Evolutionary conservation across 2,888 invertebrate genomes (phyloP).

Genomic region (Empis stercorea): DNA sequence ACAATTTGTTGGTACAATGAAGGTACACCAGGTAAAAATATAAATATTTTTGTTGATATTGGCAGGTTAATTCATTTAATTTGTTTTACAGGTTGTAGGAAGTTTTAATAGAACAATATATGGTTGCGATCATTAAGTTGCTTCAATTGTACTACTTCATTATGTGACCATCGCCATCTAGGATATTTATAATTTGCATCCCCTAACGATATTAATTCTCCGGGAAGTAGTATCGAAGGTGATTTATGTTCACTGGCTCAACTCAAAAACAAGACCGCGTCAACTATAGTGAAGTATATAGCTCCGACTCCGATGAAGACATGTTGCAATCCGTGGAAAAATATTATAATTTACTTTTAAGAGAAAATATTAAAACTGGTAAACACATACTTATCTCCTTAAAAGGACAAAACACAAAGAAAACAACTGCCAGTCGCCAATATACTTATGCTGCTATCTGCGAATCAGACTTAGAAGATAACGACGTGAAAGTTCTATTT

Average conservation of each 20-base stretch:
- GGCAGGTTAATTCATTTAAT: conserved; percentile 3
- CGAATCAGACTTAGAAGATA: too few species aligned
- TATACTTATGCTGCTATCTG: too few species aligned
- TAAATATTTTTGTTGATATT: conserved; percentile 1
- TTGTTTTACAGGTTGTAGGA: conserved; percentile 5
- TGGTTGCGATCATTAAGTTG: conserved; percentile 6
- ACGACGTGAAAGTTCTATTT: conserved; percentile 7
- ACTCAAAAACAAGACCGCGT: not conserved
- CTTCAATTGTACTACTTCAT: conserved; percentile 3
- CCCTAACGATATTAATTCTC: not conserved
- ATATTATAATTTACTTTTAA: conserved; percentile 1
- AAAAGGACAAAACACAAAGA: too few species aligned
- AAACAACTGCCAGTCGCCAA: too few species aligned
- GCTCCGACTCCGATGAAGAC: conserved; percentile 3
- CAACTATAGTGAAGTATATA: not conserved
- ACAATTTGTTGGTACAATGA: conserved; percentile 5
- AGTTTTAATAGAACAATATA: conserved; percentile 2
- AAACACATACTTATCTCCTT: too few species aligned
- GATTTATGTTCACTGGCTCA: not conserved
- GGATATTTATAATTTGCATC: not conserved
- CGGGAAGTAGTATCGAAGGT: not conserved
- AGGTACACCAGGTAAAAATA: conserved; percentile 5
- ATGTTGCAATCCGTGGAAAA: too few species aligned
- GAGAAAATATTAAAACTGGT: conserved; percentile 6
- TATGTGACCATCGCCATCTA: conserved; percentile 4